Evolutionary conservation across 1,140 invertebrate genomes (phyloP), one percentile per base, ranked within the genome.

Genomic region (Popillia japonica): DNA sequence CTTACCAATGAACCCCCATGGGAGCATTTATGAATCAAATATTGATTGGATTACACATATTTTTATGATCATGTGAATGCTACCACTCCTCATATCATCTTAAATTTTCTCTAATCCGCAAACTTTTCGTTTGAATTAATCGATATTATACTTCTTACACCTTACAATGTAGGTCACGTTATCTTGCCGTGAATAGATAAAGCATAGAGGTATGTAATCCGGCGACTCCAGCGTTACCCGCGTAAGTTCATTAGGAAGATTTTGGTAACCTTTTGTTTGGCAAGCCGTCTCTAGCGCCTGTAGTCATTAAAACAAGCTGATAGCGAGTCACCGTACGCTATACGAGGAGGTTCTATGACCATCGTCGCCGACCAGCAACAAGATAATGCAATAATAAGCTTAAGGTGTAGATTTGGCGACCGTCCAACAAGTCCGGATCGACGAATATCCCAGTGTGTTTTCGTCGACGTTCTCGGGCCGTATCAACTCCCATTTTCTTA

Each of bases 331-430:
- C 9, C 11, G 75, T 48, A 76, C n/a, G 48, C 48, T 17, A 17
- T n/a, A 55, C 48, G 11, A 17, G 17, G 14, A 14, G 14, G 8
- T 14, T 14, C 42, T 1, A 34, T 34, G 2, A 4, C 14, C 48
- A 6, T 17, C 48, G 11, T 17, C 48, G 3, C 48, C 76, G n/a
- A 40, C 55, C 34, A 11, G 48, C 76, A 55, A 76, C 75, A 61
- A 61, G 44, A 77, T 40, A 68, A 77, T 72, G 59, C 34, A 76
- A 27, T 77, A 64, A 77, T 61, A 74, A 74, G 72, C 72, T 74
- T 44, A 74, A 74, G 72, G 72, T 74, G 72, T 74, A 74, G 72
- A 74, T 41, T 74, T 74, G 72, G 72, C 72, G 41, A 9, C 17
- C 17, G 14, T 74, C 72, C 72, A 74, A 74, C 61, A 34, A 34